Base-by-base conservation (phyloP, 2,797 vertebrate genomes). In the Epinephelus awoara region DNA sequence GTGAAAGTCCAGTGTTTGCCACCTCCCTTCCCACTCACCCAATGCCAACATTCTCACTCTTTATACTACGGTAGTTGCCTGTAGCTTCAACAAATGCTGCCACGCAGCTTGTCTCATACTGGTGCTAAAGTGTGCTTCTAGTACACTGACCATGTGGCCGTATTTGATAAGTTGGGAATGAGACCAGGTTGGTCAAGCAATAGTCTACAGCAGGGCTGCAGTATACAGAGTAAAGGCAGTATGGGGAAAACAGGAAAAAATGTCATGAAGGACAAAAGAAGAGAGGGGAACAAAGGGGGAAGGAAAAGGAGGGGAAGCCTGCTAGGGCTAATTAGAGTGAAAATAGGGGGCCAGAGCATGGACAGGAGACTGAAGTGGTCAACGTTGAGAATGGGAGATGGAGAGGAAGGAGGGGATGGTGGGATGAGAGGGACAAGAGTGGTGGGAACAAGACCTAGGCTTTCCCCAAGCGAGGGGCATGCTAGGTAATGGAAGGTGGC, bases 251-350 rank as follows among this genome's bases (percentile, higher is more conserved):
- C 66, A 70, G 64, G 13, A 46, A 25, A 75, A 66, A 82, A 76
- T 74, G 83, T 88, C 80, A 75, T 55, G 25, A 81, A 88, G 88
- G 89, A 92, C 73, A 90, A 86, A 88, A 75, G 65, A 65, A 66
- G 29, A 84, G 65, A 13, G 18, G 55, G 46, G 59, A 77, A 78
- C 42, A 82, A 83, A 69, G 13, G 58, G 18, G 18, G 62, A 40
- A 79, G 72, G 59, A 71, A 61, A 62, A 83, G 75, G 49, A 78
- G 65, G 73, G 66, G 62, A 78, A 70, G 72, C 19, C 72, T 84
- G 71, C 64, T 46, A 18, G 25, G 57, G 69, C 80, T 88, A 89
- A 90, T 92, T 89, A 88, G 80, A 84, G 79, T 66, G 51, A 84
- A 84, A 81, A 83, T 80, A 67, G 51, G 70, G 63, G 82, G 54